These are phyloP conservation scores for Thalassophryne amazonica DNA, from an alignment of 2,797 vertebrate genomes.

Conservation along the genomic window DNA sequence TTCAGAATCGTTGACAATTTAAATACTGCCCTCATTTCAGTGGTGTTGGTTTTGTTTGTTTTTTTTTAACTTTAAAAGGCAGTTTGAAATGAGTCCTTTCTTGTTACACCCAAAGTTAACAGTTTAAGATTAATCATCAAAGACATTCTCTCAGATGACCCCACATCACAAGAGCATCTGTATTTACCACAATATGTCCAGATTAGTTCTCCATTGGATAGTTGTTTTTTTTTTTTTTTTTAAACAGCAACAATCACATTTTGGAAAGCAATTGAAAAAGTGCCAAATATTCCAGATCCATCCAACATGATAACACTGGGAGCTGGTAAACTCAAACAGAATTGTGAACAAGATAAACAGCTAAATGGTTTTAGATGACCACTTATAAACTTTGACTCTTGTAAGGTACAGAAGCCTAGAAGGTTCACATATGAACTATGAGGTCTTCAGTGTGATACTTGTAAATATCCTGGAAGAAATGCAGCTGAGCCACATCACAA, in stretches of 20 bases:
- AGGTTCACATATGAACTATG: not conserved
- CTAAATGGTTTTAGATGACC: constrained; percentile 6
- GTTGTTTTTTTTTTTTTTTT: too few species aligned
- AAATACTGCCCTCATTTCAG: too few species aligned
- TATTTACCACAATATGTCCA: not conserved
- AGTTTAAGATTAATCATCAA: constrained; percentile 15
- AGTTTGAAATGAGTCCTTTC: not conserved
- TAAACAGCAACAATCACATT: not conserved
- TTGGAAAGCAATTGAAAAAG: not conserved
- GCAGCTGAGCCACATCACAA: not conserved
- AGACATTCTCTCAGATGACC: constrained; percentile 12
- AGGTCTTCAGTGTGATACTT: not conserved
- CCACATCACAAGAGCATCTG: constrained; percentile 8
- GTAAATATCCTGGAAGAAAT: not conserved
- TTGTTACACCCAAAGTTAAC: constrained; percentile 14
- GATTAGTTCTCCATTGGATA: not conserved
- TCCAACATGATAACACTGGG: not conserved
- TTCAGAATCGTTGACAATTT: too few species aligned
- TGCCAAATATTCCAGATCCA: too few species aligned
- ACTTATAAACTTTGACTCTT: constrained; percentile 4
- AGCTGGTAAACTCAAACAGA: not conserved
- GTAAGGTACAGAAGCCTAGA: not conserved
- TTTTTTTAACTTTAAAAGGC: constrained; percentile 3
- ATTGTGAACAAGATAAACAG: constrained; percentile 8
- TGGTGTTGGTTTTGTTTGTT: too few species aligned